Base-by-base conservation (phyloP, 1,140 invertebrate species). In the Eueides isabella region DNA sequence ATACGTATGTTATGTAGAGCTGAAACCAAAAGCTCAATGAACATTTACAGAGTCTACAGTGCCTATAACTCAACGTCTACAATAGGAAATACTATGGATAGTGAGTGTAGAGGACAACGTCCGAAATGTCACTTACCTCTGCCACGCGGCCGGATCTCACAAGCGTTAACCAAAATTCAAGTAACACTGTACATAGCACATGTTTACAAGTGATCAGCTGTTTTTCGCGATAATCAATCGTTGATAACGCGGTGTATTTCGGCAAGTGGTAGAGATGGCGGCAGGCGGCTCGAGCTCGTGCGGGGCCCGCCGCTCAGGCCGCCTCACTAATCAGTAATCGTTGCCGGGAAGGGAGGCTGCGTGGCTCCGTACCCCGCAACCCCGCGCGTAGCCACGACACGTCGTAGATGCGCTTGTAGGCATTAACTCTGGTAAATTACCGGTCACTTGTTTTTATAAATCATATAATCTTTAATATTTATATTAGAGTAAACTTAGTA, bases 241-340 rank as follows among this genome's bases (percentile, higher is more conserved):
- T 73, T 74, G 78, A 71, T 71, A 78, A 48, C 70, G 68, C 71
- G 63, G 75, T 61, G 61, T 35, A 67, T 74, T 72, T 77, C 77
- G 41, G 71, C 23, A 55, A 55, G 19, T 23, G 71, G 63, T 78
- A 31, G 67, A 69, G 64, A 70, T 72, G 72, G 74, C 80, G 85
- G 87, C 83, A 30, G 85, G 85, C 87, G 85, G 85, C 86, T 74
- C 81, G 79, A 78, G 79, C 78, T 80, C 79, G 85, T 81, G 85
- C 87, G 86, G 86, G 81, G 86, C 86, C 83, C 81, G 85, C 90
- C 88, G 85, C 87, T 83, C 88, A 83, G 85, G 86, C 86, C 85
- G 85, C 85, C 85, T 88, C 86, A 92, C 90, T 90, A 89, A 92
- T 90, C 88, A 92, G 88, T 92, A 92, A 90, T 90, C 90, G 90